phyloP scores from a whole-genome alignment of 2,797 vertebrate genomes.

The Sebastes nivosus region DNA sequence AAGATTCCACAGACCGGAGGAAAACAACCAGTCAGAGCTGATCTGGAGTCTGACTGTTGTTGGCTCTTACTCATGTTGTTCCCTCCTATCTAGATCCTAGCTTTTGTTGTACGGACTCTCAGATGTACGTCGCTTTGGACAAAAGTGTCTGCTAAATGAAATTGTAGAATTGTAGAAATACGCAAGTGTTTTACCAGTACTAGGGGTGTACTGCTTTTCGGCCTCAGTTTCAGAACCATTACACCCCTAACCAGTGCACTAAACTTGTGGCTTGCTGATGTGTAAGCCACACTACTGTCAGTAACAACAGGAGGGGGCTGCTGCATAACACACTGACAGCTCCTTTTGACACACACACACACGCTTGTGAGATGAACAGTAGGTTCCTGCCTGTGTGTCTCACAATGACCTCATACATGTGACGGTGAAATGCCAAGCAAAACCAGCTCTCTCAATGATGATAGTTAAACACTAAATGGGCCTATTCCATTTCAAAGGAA shows the following conservation, averaged over 20 bases:
- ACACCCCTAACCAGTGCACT: neutral
- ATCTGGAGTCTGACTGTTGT: too few relatives aligned
- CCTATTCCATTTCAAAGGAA: constrained; percentile 51
- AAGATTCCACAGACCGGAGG: too few relatives aligned
- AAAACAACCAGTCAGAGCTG: too few relatives aligned
- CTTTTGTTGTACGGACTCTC: too few relatives aligned
- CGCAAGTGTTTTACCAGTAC: neutral
- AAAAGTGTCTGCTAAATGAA: too few relatives aligned
- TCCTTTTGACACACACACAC: constrained; percentile 22
- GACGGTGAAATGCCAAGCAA: constrained; percentile 39
- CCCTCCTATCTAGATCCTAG: too few relatives aligned
- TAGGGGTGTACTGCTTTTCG: neutral
- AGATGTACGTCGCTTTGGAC: too few relatives aligned
- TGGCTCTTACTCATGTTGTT: too few relatives aligned
- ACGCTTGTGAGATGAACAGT: constrained; percentile 47
- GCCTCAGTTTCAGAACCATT: neutral
- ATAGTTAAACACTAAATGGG: constrained; percentile 17
- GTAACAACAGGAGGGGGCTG: constrained; percentile 72
- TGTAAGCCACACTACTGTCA: constrained; percentile 17
- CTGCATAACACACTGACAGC: constrained; percentile 54
- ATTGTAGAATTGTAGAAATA: too few relatives aligned
- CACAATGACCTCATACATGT: constrained; percentile 52
- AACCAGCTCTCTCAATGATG: constrained; percentile 13
- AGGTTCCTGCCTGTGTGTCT: constrained; percentile 26
- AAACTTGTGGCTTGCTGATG: constrained; percentile 11